Evolutionary conservation across 2,113 vertebrate genomes (phyloP).

Genomic region (Psittacus erithacus): DNA sequence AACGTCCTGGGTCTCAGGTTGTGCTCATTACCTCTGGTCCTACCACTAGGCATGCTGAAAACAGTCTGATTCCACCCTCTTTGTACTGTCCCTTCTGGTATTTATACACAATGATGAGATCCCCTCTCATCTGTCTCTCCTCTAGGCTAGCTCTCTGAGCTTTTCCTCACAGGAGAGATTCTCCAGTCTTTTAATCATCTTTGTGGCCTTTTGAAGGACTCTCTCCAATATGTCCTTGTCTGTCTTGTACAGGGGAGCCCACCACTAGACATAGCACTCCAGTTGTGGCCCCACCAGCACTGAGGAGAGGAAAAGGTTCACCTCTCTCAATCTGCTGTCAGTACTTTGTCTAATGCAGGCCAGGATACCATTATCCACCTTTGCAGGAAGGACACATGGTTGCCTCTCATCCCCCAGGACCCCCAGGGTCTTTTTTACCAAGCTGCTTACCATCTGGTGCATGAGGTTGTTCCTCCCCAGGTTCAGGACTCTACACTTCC

Average conservation of each 20-base stretch:
- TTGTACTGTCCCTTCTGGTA: not conserved
- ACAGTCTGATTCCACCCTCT: not conserved
- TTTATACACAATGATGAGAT: not conserved
- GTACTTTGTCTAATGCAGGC: not conserved
- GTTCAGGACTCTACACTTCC: not conserved
- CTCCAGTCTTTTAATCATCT: not conserved
- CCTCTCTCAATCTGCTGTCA: not conserved
- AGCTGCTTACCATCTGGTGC: not conserved
- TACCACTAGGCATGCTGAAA: not conserved
- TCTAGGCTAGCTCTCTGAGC: not conserved
- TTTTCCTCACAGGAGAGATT: not conserved
- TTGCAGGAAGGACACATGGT: not conserved
- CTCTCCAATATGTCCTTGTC: not conserved
- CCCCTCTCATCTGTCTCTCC: not conserved
- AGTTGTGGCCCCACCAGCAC: rapidly evolving
- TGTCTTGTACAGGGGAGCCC: rapidly evolving
- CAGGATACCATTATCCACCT: not conserved
- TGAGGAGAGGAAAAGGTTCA: not conserved
- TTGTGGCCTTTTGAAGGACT: not conserved
- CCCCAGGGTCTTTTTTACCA: not conserved
- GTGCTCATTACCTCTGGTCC: not conserved
- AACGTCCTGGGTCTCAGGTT: not conserved
- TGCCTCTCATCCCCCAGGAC: not conserved
- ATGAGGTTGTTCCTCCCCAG: not conserved
- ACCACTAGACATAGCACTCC: not conserved